These are phyloP conservation scores for Ridgeia piscesae DNA, from an alignment of 1,140 invertebrate species.

Conservation along the genomic window DNA sequence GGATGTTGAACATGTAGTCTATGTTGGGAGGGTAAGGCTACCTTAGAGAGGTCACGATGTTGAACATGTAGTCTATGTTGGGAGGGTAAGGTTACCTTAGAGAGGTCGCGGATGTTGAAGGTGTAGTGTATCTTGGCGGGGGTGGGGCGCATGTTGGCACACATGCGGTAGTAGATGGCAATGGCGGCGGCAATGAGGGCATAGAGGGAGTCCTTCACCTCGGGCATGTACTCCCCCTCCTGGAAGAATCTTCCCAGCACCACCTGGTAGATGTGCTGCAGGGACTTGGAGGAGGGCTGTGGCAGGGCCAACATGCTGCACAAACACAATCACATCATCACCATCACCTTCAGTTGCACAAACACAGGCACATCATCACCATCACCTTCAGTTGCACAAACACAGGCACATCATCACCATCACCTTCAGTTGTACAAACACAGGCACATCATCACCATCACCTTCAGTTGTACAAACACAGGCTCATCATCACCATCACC, in stretches of 20 bases:
- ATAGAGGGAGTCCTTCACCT: conserved; percentile 52
- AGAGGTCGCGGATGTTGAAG: conserved; percentile 85
- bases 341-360: no score
- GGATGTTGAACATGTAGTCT: conserved; percentile 83
- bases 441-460: no score
- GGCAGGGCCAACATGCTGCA: conserved; percentile 54
- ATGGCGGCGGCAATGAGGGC: conserved; percentile 53
- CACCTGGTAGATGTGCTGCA: conserved; percentile 58
- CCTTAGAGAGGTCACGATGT: conserved; percentile 81
- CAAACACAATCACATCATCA: no score
- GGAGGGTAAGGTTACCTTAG: conserved; percentile 64
- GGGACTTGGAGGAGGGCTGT: conserved; percentile 53
- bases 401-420: no score
- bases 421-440: no score
- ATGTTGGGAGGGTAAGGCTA: conserved; percentile 67
- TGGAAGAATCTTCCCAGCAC: conserved; percentile 53
- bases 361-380: no score
- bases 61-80: conserved; percentile 86
- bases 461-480: no score
- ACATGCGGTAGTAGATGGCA: conserved; percentile 54
- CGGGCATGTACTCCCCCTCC: conserved; percentile 55
- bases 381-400: no score
- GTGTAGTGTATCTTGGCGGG: conserved; percentile 80
- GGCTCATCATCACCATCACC: no score
- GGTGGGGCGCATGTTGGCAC: conserved; percentile 49